phyloP scores from a whole-genome alignment of 2,888 invertebrate genomes.

The Pimpla rufipes region DNA sequence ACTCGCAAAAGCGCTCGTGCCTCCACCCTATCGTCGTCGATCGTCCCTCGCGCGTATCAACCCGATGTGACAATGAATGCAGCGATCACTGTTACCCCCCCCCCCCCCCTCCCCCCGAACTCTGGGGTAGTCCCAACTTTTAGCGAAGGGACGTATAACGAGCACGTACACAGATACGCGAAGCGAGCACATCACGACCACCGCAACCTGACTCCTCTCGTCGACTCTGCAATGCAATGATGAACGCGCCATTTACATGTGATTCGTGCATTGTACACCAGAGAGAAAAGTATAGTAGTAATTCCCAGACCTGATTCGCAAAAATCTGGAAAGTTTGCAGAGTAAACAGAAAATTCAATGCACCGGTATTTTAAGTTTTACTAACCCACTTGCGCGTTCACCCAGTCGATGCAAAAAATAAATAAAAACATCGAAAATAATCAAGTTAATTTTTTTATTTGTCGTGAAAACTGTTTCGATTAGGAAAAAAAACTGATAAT shows the following conservation, averaged over 20 bases:
- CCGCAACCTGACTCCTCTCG: slow-evolving; percentile 5
- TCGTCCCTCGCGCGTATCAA: slow-evolving; percentile 57
- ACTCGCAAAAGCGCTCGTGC: slow-evolving; percentile 77
- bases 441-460: too few species aligned
- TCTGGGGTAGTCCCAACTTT: slow-evolving; percentile 66
- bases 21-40: slow-evolving; percentile 71
- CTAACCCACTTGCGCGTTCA: too few species aligned
- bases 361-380: too few species aligned
- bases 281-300: not conserved
- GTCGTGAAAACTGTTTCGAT: too few species aligned
- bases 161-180: not conserved
- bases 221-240: slow-evolving; percentile 31
- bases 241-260: slow-evolving; percentile 36
- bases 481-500: too few species aligned
- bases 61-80: slow-evolving; percentile 81
- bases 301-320: not conserved
- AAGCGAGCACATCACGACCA: not conserved
- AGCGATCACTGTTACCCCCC: slow-evolving; percentile 79
- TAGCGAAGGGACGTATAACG: slow-evolving; percentile 29
- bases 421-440: too few species aligned
- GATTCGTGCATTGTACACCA: slow-evolving; percentile 30
- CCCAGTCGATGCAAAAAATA: too few species aligned
- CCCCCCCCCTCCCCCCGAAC: slow-evolving; percentile 71
- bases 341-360: too few species aligned
- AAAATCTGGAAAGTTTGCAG: too few species aligned